Percentiles rank a stretch among this genome's conserved stretches.
Evolutionary conservation across 2,888 invertebrate species (phyloP).

Genomic region (Eumerus sabulonum): DNA sequence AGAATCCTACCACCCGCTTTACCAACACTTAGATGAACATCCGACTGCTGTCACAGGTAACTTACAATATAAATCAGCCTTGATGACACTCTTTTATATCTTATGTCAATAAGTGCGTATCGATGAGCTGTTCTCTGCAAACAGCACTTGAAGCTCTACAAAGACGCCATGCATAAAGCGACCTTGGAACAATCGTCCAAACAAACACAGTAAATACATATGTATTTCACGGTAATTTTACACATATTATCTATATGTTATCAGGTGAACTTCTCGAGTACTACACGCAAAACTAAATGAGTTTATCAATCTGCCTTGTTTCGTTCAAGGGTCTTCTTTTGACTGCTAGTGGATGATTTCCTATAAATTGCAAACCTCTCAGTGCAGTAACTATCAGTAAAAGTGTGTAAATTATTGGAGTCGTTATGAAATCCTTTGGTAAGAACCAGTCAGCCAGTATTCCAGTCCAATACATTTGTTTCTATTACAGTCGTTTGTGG

Average conservation of each 20-base stretch:
- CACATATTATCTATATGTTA: conserved; percentile 10
- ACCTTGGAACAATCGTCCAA: conserved; percentile 7
- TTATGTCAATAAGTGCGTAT: too few species aligned
- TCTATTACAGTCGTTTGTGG: conserved; percentile 19
- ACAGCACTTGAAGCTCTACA: not conserved
- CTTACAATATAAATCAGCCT: too few species aligned
- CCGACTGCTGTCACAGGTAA: too few species aligned
- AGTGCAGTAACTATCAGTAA: conserved; percentile 17
- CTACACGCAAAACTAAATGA: conserved; percentile 1
- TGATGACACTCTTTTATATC: too few species aligned
- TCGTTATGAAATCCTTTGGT: conserved; percentile 41
- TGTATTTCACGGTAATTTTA: conserved; percentile 3
- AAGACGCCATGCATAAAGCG: not conserved
- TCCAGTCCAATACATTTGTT: too few species aligned
- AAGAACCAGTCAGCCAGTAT: not conserved
- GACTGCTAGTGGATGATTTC: not conserved
- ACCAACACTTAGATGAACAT: too few species aligned
- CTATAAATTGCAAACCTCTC: conserved; percentile 35
- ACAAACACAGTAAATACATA: conserved; percentile 24
- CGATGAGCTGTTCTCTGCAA: too few species aligned
- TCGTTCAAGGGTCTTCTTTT: conserved; percentile 1
- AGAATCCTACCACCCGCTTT: too few species aligned
- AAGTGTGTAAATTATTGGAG: not conserved
- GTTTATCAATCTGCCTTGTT: conserved; percentile 24
- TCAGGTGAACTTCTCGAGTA: conserved; percentile 28